Conservation (phyloP, 2,888 invertebrate genomes). For the Parnassius orleans region DNA sequence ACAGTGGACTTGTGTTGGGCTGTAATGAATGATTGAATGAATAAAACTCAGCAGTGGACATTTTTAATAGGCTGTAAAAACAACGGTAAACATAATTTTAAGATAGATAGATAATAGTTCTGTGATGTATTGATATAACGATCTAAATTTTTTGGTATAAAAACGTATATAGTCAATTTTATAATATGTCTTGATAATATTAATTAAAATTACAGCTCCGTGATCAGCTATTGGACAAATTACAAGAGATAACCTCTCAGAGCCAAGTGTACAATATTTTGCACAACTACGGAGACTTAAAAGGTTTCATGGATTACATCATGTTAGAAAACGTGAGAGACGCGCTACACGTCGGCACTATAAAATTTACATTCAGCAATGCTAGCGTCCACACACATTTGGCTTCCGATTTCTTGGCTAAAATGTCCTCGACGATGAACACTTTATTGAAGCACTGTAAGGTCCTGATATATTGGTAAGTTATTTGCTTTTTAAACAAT, state of each 20-base stretch:
- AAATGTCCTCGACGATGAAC: constrained; percentile 81
- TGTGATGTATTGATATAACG: too few species aligned
- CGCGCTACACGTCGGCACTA: constrained; percentile 87
- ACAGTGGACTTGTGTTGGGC: too few species aligned
- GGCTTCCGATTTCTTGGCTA: constrained; percentile 83
- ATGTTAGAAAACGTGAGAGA: constrained; percentile 75
- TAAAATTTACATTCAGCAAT: constrained; percentile 57
- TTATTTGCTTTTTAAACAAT: not conserved
- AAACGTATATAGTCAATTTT: constrained; percentile 39
- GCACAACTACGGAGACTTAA: constrained; percentile 59
- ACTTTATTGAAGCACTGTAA: constrained; percentile 82
- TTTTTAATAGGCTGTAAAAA: too few species aligned
- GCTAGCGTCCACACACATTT: constrained; percentile 52
- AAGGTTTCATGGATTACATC: constrained; percentile 79
- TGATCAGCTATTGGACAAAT: constrained; percentile 43
- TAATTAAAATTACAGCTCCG: constrained; percentile 46
- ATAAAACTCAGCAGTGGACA: too few species aligned
- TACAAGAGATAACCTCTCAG: constrained; percentile 50
- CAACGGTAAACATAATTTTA: too few species aligned
- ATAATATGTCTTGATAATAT: not conserved
- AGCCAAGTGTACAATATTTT: constrained; percentile 52
- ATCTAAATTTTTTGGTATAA: not conserved
- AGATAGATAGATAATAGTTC: too few species aligned
- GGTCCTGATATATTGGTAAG: constrained; percentile 84
- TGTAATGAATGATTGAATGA: too few species aligned